phyloP scores from a whole-genome alignment of 2,888 invertebrate genomes.

The Drosophila acutilabella region DNA sequence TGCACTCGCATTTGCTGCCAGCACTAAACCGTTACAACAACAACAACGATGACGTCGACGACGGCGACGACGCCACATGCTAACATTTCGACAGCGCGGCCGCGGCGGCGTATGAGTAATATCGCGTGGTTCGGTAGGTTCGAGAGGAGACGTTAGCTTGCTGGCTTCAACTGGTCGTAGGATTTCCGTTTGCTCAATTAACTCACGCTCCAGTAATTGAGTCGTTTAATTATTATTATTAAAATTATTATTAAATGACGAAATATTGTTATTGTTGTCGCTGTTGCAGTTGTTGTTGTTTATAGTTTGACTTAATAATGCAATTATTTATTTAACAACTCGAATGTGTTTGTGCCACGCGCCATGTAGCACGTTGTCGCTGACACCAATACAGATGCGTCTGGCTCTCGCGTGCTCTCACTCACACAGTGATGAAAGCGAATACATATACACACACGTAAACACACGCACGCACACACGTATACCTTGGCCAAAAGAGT shows the following conservation, averaged over 20 bases:
- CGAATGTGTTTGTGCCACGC: constrained; percentile 57
- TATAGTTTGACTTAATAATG: constrained; percentile 55
- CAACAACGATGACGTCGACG: constrained; percentile 54
- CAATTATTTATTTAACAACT: constrained; percentile 66
- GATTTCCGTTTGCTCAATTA: constrained; percentile 26
- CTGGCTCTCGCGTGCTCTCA: constrained; percentile 71
- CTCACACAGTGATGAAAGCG: constrained; percentile 19
- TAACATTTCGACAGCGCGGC: constrained; percentile 65
- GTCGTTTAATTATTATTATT: constrained; percentile 12
- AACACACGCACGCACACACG: constrained; percentile 27
- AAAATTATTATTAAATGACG: constrained; percentile 1
- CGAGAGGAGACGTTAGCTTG: neutral
- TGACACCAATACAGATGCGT: constrained; percentile 60
- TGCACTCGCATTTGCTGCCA: constrained; percentile 52
- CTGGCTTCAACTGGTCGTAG: neutral
- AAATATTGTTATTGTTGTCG: constrained; percentile 2
- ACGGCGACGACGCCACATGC: constrained; percentile 71
- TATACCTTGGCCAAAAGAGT: constrained; percentile 58
- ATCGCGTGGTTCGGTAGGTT: neutral
- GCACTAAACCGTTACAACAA: constrained; percentile 38
- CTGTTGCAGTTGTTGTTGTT: constrained; percentile 28
- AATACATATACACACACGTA: constrained; percentile 21
- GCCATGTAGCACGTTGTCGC: constrained; percentile 66
- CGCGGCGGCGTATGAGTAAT: constrained; percentile 67
- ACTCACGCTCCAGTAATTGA: constrained; percentile 15